phyloP scores from a whole-genome alignment of 2,888 invertebrate genomes.

The Sphaeridia pumilis region DNA sequence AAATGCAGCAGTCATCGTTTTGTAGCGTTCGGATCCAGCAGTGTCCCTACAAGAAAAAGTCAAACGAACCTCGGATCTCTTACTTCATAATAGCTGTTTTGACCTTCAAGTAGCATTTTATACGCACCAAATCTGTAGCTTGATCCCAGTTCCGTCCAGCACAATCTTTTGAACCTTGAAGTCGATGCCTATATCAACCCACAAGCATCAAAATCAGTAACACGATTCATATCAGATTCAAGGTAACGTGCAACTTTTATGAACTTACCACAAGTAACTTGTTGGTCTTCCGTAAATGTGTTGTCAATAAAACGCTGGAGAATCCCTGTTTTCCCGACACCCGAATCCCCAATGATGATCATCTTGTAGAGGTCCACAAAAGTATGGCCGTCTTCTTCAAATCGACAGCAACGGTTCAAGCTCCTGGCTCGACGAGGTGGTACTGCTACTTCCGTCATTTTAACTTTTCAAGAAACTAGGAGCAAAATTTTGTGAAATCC shows the following conservation, averaged over 20 bases:
- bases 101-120: no score
- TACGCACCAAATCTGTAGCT: slow-evolving; percentile 26
- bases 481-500: no score
- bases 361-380: slow-evolving; percentile 23
- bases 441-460: no score
- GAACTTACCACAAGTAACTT: background rate
- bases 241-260: no score
- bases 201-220: background rate
- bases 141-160: slow-evolving; percentile 19
- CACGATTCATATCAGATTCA: no score
- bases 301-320: slow-evolving; percentile 18
- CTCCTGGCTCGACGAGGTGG: no score
- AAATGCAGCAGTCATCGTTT: slow-evolving; percentile 20
- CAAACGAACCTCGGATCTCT: no score
- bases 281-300: background rate
- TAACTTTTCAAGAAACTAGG: no score
- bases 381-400: no score
- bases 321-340: slow-evolving; percentile 23
- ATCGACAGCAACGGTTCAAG: no score
- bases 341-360: slow-evolving; percentile 19
- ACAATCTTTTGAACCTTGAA: slow-evolving; percentile 24
- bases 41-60: slow-evolving; percentile 28
- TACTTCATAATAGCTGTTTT: no score
- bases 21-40: slow-evolving; percentile 24
- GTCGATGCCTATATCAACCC: slow-evolving; percentile 24